Base-by-base conservation (phyloP, 2,113 vertebrate species). In the Macrotis lagotis region DNA sequence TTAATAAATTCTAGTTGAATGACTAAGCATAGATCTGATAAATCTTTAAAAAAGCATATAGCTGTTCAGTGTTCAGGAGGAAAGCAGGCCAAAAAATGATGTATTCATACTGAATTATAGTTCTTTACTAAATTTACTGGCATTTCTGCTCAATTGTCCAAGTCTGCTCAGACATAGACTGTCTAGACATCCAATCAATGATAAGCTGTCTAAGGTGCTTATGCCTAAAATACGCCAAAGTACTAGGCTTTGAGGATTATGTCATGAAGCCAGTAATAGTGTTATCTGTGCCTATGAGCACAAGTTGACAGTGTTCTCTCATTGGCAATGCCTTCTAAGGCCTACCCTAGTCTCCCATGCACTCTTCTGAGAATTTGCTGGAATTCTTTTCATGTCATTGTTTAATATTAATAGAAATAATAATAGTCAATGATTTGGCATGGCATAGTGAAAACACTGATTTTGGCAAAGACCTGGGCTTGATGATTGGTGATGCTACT, bases 371-470 rank as follows among this genome's bases (percentile, higher is more conserved):
- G 74, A 92, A 48, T 31, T 48, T 16, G 48, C 48, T 88, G 14
- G 83, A 37, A 5, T 14, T 31, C 8, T 66, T 48, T 92, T 92
- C 25, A 47, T 51, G 90, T 44, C 47, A 51, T 3, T 28, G 22
- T 48, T 96, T 95, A 91, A 93, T 95, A 93, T 50, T 3, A 92
- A 95, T 53, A 90, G 51, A 94, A 96, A 91, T 3, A 95, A 51
- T 95, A 90, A 11, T n/a, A 90, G 90, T 5, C 50, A 83, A 66
- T n/a, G 37, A n/a, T 74, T 74, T n/a, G n/a, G 66, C 37, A n/a
- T 19, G 37, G 37, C 1, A 22, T 74, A n/a, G 37, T 74, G 16
- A 37, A 74, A 74, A n/a, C 37, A n/a, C 66, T 74, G 37, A 12
- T n/a, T n/a, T 16, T 6, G 14, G 37, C 3, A 7, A n/a, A n/a